phyloP scores from a whole-genome alignment of 2,888 invertebrate genomes.

The Drosophila macrospina region DNA sequence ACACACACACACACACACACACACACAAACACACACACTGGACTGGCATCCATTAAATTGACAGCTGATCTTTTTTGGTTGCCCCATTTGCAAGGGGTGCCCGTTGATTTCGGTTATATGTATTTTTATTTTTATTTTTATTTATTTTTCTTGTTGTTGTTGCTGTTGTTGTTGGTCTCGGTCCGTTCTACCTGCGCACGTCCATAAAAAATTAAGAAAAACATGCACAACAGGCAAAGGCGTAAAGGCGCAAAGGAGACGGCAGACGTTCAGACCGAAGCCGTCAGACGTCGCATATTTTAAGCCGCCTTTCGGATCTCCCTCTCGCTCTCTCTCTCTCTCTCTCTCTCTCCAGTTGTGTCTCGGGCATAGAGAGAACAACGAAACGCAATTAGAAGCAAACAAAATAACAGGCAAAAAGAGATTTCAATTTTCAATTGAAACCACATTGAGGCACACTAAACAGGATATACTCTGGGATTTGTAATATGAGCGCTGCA shows the following conservation, averaged over 20 bases:
- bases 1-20: conserved; percentile 4
- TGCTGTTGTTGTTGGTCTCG: conserved; percentile 6
- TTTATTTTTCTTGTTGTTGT: conserved; percentile 6
- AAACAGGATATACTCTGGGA: conserved; percentile 64
- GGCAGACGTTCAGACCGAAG: conserved; percentile 24
- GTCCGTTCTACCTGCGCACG: conserved; percentile 63
- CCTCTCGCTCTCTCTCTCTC: neutral
- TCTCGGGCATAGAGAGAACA: conserved; percentile 36
- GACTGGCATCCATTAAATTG: conserved; percentile 63
- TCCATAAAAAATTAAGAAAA: conserved; percentile 71
- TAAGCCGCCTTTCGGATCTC: conserved; percentile 57
- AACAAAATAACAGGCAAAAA: conserved; percentile 42
- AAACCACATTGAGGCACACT: conserved; percentile 28
- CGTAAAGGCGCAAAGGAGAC: conserved; percentile 43
- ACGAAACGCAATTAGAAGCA: conserved; percentile 61
- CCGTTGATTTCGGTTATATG: conserved; percentile 39
- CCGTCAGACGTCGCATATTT: conserved; percentile 63
- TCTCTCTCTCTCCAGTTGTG: neutral
- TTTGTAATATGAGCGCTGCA: conserved; percentile 77
- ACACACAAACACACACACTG: conserved; percentile 12
- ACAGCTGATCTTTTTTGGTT: conserved; percentile 68
- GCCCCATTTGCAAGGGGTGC: conserved; percentile 53
- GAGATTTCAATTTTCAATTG: conserved; percentile 54
- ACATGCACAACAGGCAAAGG: conserved; percentile 60
- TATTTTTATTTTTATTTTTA: conserved; percentile 38